phyloP scores from a whole-genome alignment of 2,113 vertebrate genomes.

The Amia ocellicauda region DNA sequence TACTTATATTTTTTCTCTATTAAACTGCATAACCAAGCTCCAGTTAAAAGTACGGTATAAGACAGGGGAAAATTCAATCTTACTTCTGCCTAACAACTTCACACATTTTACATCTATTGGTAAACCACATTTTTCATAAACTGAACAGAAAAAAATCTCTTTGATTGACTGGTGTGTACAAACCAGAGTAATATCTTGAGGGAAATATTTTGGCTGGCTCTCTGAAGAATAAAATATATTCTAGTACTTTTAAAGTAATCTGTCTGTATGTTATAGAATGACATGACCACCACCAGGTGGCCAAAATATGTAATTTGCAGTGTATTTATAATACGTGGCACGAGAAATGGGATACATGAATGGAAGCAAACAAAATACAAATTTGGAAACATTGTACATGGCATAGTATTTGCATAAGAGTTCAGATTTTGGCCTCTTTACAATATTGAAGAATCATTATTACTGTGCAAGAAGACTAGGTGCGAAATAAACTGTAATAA shows the following conservation, averaged over 20 bases:
- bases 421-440: too few species aligned
- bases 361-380: neutral
- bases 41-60: conserved; percentile 1
- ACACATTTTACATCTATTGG: neutral
- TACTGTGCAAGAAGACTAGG: too few species aligned
- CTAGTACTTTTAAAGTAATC: neutral
- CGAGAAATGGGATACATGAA: neutral
- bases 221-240: neutral
- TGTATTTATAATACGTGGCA: neutral
- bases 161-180: neutral
- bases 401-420: too few species aligned
- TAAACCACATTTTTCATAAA: neutral
- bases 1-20: neutral
- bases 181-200: neutral
- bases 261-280: conserved; percentile 9
- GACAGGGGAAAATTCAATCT: neutral
- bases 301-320: conserved; percentile 8
- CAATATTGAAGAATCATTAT: too few species aligned
- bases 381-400: neutral
- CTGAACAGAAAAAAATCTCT: neutral
- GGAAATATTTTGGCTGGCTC: neutral
- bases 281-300: conserved; percentile 26
- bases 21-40: conserved; percentile 3
- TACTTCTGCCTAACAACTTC: neutral
- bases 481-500: too few species aligned